Percentiles rank a stretch among this genome's conserved stretches.
phyloP scores from a whole-genome alignment of 2,113 vertebrate genomes.

The Platanista minor region DNA sequence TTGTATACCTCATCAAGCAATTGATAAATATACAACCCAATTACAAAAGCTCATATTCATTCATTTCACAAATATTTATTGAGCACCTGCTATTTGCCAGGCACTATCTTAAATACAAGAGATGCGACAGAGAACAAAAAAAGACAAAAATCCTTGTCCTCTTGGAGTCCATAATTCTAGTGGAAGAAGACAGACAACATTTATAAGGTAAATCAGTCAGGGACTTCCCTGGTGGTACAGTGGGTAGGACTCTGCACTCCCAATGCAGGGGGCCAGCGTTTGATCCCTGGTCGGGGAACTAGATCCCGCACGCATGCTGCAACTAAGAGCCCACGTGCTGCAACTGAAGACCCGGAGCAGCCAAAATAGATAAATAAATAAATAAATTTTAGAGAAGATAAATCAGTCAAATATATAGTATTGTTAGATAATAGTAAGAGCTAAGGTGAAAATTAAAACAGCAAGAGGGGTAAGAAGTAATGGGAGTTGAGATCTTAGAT shows the following conservation, averaged over 20 bases:
- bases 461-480: background rate
- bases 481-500: background rate
- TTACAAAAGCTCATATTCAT: background rate
- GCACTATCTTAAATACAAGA: background rate
- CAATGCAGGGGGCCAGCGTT: too few species aligned
- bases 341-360: too few species aligned
- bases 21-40: background rate
- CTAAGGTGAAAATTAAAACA: background rate
- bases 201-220: background rate
- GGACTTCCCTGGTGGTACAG: too few species aligned
- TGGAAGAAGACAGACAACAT: background rate
- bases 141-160: background rate
- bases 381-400: background rate
- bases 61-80: background rate
- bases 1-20: background rate
- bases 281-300: too few species aligned
- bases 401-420: background rate
- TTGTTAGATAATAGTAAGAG: background rate
- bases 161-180: background rate
- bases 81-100: background rate
- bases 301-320: too few species aligned
- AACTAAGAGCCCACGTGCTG: too few species aligned
- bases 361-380: too few species aligned
- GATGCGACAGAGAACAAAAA: background rate
- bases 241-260: too few species aligned